phyloP scores from a whole-genome alignment of 2,113 vertebrate genomes.

The Aldabrachelys gigantea region DNA sequence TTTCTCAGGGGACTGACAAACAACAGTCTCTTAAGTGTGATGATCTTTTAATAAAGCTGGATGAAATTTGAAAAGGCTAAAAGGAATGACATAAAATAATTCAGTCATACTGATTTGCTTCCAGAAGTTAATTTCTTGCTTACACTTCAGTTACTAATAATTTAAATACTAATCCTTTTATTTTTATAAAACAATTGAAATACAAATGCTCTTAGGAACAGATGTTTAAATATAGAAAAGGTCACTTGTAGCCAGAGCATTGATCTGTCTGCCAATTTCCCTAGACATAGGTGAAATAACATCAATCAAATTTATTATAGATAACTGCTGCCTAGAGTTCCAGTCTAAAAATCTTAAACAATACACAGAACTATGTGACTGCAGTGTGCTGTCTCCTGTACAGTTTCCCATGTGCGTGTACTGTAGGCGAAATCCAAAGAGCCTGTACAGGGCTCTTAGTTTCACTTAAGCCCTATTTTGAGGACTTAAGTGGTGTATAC shows the following conservation, averaged over 20 bases:
- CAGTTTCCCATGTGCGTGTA: not conserved
- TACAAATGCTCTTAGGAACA: not conserved
- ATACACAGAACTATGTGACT: not conserved
- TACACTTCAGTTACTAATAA: not conserved
- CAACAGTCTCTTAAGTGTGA: not conserved
- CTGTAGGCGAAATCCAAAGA: not conserved
- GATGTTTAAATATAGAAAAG: slow-evolving; percentile 42
- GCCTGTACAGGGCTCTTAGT: too few relatives aligned
- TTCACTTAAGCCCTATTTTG: not conserved
- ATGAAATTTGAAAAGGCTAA: not conserved
- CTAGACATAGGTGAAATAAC: not conserved
- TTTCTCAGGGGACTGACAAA: not conserved
- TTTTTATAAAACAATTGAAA: not conserved
- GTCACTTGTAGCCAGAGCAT: slow-evolving; percentile 50
- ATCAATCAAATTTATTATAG: not conserved
- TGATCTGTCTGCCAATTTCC: slow-evolving; percentile 48
- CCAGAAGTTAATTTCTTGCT: not conserved
- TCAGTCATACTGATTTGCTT: not conserved
- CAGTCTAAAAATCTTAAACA: not conserved
- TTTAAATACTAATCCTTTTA: not conserved
- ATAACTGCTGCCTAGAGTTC: not conserved
- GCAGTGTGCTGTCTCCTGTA: not conserved
- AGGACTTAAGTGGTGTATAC: not conserved
- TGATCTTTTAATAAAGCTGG: not conserved
- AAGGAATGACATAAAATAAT: not conserved